Percentiles rank a stretch among this genome's conserved stretches.
Conservation (phyloP, 2,797 vertebrate species). For the Alcedo quadribrachys region DNA sequence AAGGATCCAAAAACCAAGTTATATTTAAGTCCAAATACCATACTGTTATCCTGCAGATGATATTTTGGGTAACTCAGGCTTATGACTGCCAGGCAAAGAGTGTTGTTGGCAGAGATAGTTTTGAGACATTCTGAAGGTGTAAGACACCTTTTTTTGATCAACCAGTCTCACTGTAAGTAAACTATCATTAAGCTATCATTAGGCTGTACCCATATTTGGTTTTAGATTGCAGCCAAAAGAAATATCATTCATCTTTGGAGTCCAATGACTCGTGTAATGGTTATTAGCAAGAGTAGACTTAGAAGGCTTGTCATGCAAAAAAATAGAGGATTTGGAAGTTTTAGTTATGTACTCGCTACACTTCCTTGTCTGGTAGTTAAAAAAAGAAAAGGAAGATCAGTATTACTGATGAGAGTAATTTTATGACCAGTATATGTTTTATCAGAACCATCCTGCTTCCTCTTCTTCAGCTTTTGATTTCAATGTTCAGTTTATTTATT, state of each 20-base stretch:
- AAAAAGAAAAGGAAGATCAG: neutral
- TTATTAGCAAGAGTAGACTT: neutral
- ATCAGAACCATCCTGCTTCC: neutral
- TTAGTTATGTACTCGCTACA: neutral
- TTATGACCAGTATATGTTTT: neutral
- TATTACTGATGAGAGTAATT: neutral
- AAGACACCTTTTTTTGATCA: neutral
- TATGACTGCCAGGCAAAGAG: neutral
- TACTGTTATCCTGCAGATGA: neutral
- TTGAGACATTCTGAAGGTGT: neutral
- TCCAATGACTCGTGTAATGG: rapidly evolving
- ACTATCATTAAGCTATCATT: neutral
- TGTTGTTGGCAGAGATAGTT: neutral
- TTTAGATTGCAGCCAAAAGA: neutral
- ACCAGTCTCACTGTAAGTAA: neutral
- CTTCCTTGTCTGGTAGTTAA: neutral
- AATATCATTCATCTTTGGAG: neutral
- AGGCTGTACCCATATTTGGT: neutral
- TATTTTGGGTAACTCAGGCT: neutral
- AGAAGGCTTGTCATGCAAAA: neutral
- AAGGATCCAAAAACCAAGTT: neutral
- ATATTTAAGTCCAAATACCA: neutral
- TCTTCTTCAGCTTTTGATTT: neutral
- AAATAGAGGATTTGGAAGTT: neutral
- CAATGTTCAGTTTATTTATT: neutral